Evolutionary conservation across 2,888 invertebrate genomes (phyloP), one percentile per base, ranked within the genome.

Genomic region (Glaucopsyche alexis): DNA sequence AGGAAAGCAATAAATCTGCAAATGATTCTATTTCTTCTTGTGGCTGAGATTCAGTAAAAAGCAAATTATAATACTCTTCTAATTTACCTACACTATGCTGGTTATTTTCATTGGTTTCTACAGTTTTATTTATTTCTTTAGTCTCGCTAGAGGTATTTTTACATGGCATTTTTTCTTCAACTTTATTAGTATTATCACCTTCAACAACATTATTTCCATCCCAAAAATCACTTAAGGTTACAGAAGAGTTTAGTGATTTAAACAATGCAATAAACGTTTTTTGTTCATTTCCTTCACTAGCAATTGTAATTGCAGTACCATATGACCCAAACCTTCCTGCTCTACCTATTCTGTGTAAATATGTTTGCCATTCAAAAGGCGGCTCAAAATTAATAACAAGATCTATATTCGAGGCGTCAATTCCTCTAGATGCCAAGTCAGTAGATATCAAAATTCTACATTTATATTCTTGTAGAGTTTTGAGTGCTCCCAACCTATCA

Each of bases 271-370:
- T 90, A 79, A 97, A 95, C 65, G 87, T 89, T 1, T 84, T 78
- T 69, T 94, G 79, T 84, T 98, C 97, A 72, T 94, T 90, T 7
- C 95, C 95, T 71, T 94, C 93, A 79, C 95, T 93, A 9, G 96
- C 88, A 74, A 98, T 94, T 71, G 96, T 96, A 14, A 98, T 94
- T 42, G 97, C 96, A 74, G 95, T 94, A 72, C 98, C 98, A 85
- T 95, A 95, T 0, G 97, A 95, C 0, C 99, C 99, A 93, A 96
- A 99, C 76, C 99, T 94, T 0, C 99, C 99, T 65, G 99, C 98
- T 80, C 99, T 94, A 0, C 99, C 99, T 84, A 99, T 98, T 82
- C 99, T 94, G 91, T 99, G 99, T 76, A 98, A 94, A 92, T 98
- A 98, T 19, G 97, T 98, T 77, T 96, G 95, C 78, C 95, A 94